These are phyloP conservation scores for Augiades crinisus DNA, from an alignment of 2,888 invertebrate genomes.

Conservation along the genomic window DNA sequence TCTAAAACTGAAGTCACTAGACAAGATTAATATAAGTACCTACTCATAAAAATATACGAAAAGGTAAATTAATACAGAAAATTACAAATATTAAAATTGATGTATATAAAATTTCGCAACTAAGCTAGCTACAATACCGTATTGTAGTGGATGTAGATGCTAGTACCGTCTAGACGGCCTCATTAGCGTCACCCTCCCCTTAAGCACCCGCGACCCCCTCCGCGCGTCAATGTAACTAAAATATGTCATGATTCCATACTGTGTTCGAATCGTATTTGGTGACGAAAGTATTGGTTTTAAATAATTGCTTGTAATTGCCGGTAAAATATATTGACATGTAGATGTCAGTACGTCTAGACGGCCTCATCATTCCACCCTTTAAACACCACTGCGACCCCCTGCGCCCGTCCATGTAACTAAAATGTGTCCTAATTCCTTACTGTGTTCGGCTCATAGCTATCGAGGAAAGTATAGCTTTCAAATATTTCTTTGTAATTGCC, in stretches of 20 bases:
- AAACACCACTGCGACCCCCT: constrained; percentile 30
- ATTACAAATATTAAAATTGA: too few relatives aligned
- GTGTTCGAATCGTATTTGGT: too few relatives aligned
- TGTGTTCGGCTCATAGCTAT: not conserved
- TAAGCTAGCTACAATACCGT: constrained; percentile 60
- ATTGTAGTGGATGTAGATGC: constrained; percentile 36
- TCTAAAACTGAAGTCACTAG: too few relatives aligned
- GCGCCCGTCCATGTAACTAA: constrained; percentile 39
- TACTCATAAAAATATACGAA: too few relatives aligned
- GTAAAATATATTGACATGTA: too few relatives aligned
- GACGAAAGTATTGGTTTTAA: too few relatives aligned
- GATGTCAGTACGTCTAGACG: too few relatives aligned
- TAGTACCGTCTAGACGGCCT: constrained; percentile 70
- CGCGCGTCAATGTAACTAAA: constrained; percentile 54
- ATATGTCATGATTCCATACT: constrained; percentile 55
- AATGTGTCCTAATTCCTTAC: not conserved
- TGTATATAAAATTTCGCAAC: constrained; percentile 33
- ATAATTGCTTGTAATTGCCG: too few relatives aligned
- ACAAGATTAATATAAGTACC: too few relatives aligned
- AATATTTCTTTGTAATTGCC: too few relatives aligned
- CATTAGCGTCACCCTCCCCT: constrained; percentile 48
- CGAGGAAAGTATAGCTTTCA: not conserved
- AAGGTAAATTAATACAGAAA: too few relatives aligned
- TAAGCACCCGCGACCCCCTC: constrained; percentile 30
- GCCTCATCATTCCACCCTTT: too few relatives aligned